These are phyloP conservation scores for Coptotermes formosanus DNA, from an alignment of 1,140 invertebrate genomes.

Conservation along the genomic window DNA sequence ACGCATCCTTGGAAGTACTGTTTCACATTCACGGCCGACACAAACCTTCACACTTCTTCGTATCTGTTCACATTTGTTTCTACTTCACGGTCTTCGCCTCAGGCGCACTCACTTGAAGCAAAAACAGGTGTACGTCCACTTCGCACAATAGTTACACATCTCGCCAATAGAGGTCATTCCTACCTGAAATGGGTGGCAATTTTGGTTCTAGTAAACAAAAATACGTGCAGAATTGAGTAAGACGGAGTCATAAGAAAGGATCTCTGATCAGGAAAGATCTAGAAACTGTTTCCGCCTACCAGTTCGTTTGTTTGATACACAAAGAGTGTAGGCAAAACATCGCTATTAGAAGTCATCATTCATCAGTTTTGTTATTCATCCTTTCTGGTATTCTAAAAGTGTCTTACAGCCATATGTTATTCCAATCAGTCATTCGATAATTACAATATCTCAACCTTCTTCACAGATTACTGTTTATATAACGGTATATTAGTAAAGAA, in stretches of 20 bases:
- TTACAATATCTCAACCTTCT: neutral
- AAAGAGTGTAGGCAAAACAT: constrained; percentile 15
- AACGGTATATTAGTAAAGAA: neutral
- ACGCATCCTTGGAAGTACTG: too few species aligned
- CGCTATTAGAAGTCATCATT: neutral
- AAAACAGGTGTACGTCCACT: neutral
- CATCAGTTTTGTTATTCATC: neutral
- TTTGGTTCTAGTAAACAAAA: neutral
- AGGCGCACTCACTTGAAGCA: too few species aligned
- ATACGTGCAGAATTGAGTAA: neutral
- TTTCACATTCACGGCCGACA: too few species aligned
- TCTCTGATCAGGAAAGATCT: neutral
- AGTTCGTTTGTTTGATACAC: neutral
- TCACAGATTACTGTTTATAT: neutral
- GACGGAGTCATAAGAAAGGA: neutral
- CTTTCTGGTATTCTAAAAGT: neutral
- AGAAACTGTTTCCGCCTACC: neutral
- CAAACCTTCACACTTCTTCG: too few species aligned
- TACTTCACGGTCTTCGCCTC: too few species aligned
- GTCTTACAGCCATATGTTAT: neutral
- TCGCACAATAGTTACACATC: neutral
- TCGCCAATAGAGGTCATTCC: neutral
- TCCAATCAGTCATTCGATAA: neutral
- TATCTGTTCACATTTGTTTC: too few species aligned
- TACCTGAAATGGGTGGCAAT: neutral